Evolutionary conservation across 1,140 invertebrate genomes (phyloP), one percentile per base, ranked within the genome.

Genomic region (Ooceraea biroi): DNA sequence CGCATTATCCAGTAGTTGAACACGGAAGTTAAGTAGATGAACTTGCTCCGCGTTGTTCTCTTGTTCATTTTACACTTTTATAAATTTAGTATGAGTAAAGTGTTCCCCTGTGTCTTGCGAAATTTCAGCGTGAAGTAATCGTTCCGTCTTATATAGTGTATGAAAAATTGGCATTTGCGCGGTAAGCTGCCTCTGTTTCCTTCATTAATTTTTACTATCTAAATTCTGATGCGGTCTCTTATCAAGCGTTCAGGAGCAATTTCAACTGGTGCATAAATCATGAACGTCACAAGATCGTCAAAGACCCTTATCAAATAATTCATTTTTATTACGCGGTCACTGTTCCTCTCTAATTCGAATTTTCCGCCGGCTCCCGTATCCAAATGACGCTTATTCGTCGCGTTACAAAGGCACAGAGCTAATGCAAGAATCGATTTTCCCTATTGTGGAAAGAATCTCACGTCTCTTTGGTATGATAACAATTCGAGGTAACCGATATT

Each of bases 1-100:
- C 7, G 5, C 44, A 71, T 80, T 80, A 71, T 80, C 44, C 36
- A 5, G 55, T 71, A 69, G 76, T 68, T 71, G 30, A 46, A 7
- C 25, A 25, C n/a, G 27, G 12, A 78, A 57, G 12, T 57, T 8
- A 57, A 57, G 7, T 17, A 10, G 50, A 12, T 3, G 30, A 27
- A 52, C 25, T 58, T 12, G 17, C 17, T 14, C 27, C 22, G n/a
- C 22, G 11, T 4, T 8, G 8, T 17, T 55, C 22, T 55, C 65
- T 68, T 36, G 22, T 69, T 19, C 48, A 27, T 69, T 71, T 80
- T 55, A 22, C 11, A 58, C n/a, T 27, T 8, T 78, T 46, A 22
- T 46, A 44, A 80, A 71, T 80, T 69, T 55, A 46, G 27, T 11
- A 25, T 46, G 25, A 71, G 46, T 27, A 30, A 57, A 46, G 30